phyloP scores from a whole-genome alignment of 2,113 vertebrate genomes.

The Lampris megalopsis region DNA sequence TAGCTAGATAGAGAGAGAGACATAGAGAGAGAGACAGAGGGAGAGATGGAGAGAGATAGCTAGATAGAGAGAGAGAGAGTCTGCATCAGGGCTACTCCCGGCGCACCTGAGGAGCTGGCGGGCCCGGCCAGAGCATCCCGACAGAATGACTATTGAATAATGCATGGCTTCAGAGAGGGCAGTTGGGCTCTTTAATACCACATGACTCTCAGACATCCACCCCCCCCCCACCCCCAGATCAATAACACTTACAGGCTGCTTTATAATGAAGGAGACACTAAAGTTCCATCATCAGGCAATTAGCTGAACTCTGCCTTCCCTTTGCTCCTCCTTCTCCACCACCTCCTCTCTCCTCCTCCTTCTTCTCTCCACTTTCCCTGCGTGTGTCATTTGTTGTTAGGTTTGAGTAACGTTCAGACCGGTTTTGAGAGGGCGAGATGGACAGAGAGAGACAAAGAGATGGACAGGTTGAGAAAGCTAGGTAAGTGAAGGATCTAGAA shows the following conservation, averaged over 20 bases:
- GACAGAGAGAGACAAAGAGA: too few species aligned
- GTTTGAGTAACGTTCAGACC: constrained; percentile 34
- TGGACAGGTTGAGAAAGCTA: too few species aligned
- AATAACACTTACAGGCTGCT: constrained; percentile 90
- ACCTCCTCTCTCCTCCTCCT: constrained; percentile 37
- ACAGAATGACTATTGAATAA: constrained; percentile 86
- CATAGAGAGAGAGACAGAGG: too few species aligned
- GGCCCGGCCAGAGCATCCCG: constrained; percentile 72
- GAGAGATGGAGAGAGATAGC: too few species aligned
- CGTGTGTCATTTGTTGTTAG: constrained; percentile 41
- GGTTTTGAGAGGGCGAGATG: not conserved
- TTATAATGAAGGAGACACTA: constrained; percentile 84
- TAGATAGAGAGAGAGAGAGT: too few species aligned
- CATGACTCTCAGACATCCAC: constrained; percentile 84
- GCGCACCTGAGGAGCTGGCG: constrained; percentile 77
- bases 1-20: too few species aligned
- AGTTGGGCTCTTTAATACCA: constrained; percentile 85
- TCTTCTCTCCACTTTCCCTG: constrained; percentile 29
- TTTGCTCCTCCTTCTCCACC: constrained; percentile 5
- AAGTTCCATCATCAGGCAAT: constrained; percentile 83
- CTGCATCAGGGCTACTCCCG: constrained; percentile 64
- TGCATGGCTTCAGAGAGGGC: constrained; percentile 78
- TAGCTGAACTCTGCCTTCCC: constrained; percentile 74
- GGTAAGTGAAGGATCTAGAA: too few species aligned
- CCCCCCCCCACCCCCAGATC: constrained; percentile 75